Evolutionary conservation across 2,797 vertebrate genomes (phyloP).

Genomic region (Antennarius maculatus): DNA sequence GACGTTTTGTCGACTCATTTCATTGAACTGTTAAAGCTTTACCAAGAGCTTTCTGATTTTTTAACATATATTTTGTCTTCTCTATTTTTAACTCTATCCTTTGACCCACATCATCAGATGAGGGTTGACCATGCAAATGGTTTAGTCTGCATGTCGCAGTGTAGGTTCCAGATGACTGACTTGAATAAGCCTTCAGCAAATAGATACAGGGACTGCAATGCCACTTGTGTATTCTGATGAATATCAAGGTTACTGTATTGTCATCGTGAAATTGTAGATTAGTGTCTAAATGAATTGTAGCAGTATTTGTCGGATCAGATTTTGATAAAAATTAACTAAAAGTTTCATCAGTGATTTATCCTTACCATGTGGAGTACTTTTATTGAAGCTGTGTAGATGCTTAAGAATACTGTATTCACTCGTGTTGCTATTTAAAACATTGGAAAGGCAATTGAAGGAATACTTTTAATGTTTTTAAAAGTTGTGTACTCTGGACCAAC

Average conservation of each 20-base stretch:
- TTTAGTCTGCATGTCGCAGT: slow-evolving; percentile 80
- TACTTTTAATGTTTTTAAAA: slow-evolving; percentile 13
- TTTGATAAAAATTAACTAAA: slow-evolving; percentile 48
- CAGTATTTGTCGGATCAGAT: slow-evolving; percentile 37
- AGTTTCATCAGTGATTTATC: slow-evolving; percentile 13
- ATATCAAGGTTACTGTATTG: slow-evolving; percentile 71
- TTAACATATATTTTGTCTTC: not conserved
- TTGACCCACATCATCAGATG: slow-evolving; percentile 64
- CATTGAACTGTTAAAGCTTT: slow-evolving; percentile 28
- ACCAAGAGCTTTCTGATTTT: slow-evolving; percentile 39
- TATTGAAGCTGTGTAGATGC: no score
- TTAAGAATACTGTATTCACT: not conserved
- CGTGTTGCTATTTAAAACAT: slow-evolving; percentile 2
- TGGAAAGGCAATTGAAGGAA: not conserved
- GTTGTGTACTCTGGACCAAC: no score
- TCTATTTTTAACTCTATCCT: slow-evolving; percentile 69
- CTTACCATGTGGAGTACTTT: not conserved
- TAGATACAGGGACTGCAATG: slow-evolving; percentile 72
- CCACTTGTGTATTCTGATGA: slow-evolving; percentile 63
- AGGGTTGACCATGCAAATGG: slow-evolving; percentile 71
- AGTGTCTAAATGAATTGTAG: slow-evolving; percentile 57
- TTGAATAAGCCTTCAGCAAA: slow-evolving; percentile 77
- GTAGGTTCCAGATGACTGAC: slow-evolving; percentile 75
- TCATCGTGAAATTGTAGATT: slow-evolving; percentile 62
- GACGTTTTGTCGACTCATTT: slow-evolving; percentile 31